Conservation (phyloP, 2,888 invertebrate species). For the Cephus runcator region DNA sequence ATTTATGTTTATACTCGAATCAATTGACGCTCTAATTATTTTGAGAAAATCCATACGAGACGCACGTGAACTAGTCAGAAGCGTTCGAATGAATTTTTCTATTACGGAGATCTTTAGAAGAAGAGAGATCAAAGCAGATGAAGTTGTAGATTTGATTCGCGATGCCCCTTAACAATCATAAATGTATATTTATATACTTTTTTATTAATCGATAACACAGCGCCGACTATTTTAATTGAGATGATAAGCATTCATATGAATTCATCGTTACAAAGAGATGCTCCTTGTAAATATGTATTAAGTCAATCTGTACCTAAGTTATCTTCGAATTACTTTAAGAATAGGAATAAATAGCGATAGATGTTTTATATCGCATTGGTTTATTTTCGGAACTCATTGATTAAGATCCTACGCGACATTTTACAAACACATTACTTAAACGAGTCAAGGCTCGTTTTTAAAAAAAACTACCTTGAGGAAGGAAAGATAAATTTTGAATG, state of each 20-base stretch:
- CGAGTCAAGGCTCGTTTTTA: no score
- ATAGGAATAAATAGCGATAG: slow-evolving; percentile 12
- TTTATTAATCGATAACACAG: neutral
- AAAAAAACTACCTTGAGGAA: no score
- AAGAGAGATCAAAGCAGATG: neutral
- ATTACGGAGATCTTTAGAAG: neutral
- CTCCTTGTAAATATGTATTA: slow-evolving; percentile 36
- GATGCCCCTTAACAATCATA: neutral
- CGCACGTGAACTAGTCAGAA: slow-evolving; percentile 27
- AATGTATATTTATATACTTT: neutral
- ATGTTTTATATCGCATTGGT: neutral
- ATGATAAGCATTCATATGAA: no score
- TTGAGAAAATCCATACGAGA: neutral
- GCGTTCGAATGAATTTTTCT: slow-evolving; percentile 21
- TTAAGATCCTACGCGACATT: no score
- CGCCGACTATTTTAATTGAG: neutral
- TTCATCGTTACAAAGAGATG: neutral
- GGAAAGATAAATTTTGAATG: no score
- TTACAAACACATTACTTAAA: no score
- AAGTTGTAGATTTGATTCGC: slow-evolving; percentile 1
- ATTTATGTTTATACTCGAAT: no score
- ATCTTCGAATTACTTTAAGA: slow-evolving; percentile 31
- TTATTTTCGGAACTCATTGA: no score
- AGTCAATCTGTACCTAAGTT: slow-evolving; percentile 31
- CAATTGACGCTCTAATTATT: neutral